Evolutionary conservation across 2,888 invertebrate species (phyloP).

Genomic region (Willowsia nigromaculata): DNA sequence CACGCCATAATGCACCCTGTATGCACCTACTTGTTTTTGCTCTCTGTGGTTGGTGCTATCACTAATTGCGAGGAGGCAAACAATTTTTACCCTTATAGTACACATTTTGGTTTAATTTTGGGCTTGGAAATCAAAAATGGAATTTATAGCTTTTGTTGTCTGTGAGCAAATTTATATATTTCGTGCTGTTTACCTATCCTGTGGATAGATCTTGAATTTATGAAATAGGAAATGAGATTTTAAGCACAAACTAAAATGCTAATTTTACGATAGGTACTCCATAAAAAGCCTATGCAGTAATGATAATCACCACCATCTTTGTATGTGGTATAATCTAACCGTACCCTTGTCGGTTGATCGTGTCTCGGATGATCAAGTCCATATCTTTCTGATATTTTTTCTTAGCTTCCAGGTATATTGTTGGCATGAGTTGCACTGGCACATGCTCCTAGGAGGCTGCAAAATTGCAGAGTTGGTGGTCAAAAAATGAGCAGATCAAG

Average conservation of each 20-base stretch:
- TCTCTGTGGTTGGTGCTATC: neutral
- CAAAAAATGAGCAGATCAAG: neutral
- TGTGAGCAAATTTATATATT: neutral
- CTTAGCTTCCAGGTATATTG: conserved; percentile 21
- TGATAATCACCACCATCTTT: conserved; percentile 44
- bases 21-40: neutral
- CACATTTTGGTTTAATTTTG: conserved; percentile 1
- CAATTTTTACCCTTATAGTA: conserved; percentile 16
- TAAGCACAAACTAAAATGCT: conserved; percentile 37
- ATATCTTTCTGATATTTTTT: neutral
- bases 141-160: conserved; percentile 20
- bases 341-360: conserved; percentile 14
- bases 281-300: conserved; percentile 42
- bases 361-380: conserved; percentile 15
- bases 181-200: neutral
- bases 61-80: conserved; percentile 13
- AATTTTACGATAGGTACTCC: conserved; percentile 29
- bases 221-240: conserved; percentile 48
- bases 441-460: neutral
- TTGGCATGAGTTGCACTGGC: neutral
- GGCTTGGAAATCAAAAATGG: conserved; percentile 58
- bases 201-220: conserved; percentile 24
- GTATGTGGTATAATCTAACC: conserved; percentile 22
- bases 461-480: no score
- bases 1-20: neutral